Evolutionary conservation across 2,888 invertebrate species (phyloP), one percentile per base, ranked within the genome.

Genomic region (Pseudoips prasinana): DNA sequence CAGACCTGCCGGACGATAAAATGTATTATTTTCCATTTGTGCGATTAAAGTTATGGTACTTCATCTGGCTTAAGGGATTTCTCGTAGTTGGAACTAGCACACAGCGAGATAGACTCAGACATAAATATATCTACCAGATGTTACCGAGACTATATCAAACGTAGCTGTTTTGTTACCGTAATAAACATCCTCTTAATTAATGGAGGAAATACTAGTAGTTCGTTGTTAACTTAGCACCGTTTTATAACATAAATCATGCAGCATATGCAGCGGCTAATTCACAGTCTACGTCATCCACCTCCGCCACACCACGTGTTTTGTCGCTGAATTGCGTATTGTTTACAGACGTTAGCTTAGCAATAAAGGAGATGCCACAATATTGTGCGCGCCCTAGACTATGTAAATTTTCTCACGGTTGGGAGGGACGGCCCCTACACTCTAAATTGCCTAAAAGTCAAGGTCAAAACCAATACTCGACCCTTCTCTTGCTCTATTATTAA

Each of bases 401-500:
- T 33, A 33, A 37, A 52, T 33, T 10, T 20, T 20, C 20, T 20
- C 14, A 22, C 9, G 22, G 7, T 29, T 14, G 22, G 23, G 23
- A 29, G 28, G 23, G 5, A 18, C 22, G 20, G 22, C 17, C 25
- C 24, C 31, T 27, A 41, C 20, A 31, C 19, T 33, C 41, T 31
- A 46, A 47, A 32, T 33, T 37, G 36, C 35, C 66, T 53, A 40
- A 48, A 45, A 47, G 52, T 60, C 65, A 71, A 68, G 61, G 69
- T 58, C 64, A 66, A 74, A 73, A 70, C 79, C 64, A 58, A 70
- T 73, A 70, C 69, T 66, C 47, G 24, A 38, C 54, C 41, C 36
- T 49, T 43, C 22, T 27, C 22, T 9, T 24, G 9, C 3, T 24
- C 26, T 18, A 11, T 14, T 14, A 5, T 7, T 5, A 10, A 19